A percentile compares a stretch with the other conserved stretches of the same genome.
phyloP scores from a whole-genome alignment of 53 echinoderm and acorn worm species.

The Mesocentrotus franciscanus region DNA sequence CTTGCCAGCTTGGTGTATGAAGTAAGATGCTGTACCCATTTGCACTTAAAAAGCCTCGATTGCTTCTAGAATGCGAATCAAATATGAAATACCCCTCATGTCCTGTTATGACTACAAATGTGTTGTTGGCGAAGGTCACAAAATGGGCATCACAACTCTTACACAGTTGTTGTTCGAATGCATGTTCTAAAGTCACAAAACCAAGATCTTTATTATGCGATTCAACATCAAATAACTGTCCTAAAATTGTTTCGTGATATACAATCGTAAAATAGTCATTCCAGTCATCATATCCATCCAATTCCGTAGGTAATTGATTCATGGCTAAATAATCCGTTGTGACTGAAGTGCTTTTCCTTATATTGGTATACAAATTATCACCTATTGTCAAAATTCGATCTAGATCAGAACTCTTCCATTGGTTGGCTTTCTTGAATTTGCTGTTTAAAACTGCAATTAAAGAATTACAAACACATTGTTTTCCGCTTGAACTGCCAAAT shows the following conservation, averaged over 20 bases:
- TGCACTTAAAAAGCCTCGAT: background rate
- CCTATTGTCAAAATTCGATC: background rate
- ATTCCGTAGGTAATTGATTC: too few relatives aligned
- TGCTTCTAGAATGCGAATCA: slow-evolving; percentile 8
- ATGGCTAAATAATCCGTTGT: background rate
- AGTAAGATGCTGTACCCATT: background rate
- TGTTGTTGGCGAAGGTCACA: background rate
- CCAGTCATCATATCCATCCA: background rate
- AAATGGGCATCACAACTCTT: background rate
- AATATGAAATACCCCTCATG: background rate
- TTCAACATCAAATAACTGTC: background rate
- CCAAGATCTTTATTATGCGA: too few relatives aligned
- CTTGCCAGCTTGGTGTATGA: background rate
- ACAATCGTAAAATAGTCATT: background rate
- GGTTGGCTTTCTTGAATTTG: background rate
- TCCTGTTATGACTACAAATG: background rate
- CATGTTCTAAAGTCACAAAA: background rate
- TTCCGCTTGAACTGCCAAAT: slow-evolving; percentile 7
- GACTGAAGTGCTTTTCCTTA: background rate
- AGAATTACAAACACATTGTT: slow-evolving; percentile 25
- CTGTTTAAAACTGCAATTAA: background rate
- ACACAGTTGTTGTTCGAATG: background rate
- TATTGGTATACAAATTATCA: background rate
- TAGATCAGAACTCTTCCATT: slow-evolving; percentile 19
- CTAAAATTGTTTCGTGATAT: background rate